These are phyloP conservation scores for Herpailurus yagouaroundi DNA, from an alignment of 2,113 vertebrate genomes.

Conservation along the genomic window DNA sequence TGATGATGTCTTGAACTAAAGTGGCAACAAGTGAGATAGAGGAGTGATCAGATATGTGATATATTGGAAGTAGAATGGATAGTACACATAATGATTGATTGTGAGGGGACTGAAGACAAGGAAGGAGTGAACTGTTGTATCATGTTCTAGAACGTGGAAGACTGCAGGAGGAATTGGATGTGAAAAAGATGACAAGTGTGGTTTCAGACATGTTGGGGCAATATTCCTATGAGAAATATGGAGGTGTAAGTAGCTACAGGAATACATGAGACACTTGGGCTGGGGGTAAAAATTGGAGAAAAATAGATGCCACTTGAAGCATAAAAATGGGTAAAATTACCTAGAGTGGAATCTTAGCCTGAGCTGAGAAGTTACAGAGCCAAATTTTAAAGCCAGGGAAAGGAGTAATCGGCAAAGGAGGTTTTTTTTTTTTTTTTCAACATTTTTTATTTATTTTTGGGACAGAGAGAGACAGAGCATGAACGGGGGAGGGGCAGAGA, in stretches of 20 bases:
- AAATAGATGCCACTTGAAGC: not conserved
- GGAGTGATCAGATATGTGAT: not conserved
- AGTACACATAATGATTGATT: too few relatives aligned
- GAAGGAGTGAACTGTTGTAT: accelerated
- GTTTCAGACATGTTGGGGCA: not conserved
- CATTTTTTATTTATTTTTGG: too few relatives aligned
- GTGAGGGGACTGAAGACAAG: not conserved
- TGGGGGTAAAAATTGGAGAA: not conserved
- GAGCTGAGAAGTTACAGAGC: not conserved
- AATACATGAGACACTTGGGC: not conserved
- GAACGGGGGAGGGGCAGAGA: too few relatives aligned
- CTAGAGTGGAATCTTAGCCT: not conserved
- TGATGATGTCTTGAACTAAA: not conserved
- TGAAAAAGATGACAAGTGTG: not conserved
- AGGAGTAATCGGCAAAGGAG: not conserved
- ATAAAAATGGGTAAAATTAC: not conserved
- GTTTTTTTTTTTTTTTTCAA: too few relatives aligned
- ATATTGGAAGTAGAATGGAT: not conserved
- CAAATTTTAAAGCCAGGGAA: not conserved
- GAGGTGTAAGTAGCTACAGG: not conserved
- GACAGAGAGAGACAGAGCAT: too few relatives aligned
- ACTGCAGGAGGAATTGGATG: not conserved
- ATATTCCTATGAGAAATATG: not conserved
- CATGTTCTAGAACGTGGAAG: not conserved
- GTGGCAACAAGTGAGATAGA: not conserved